Conservation (phyloP, 2,797 vertebrate genomes). For the Ibycter americanus region DNA sequence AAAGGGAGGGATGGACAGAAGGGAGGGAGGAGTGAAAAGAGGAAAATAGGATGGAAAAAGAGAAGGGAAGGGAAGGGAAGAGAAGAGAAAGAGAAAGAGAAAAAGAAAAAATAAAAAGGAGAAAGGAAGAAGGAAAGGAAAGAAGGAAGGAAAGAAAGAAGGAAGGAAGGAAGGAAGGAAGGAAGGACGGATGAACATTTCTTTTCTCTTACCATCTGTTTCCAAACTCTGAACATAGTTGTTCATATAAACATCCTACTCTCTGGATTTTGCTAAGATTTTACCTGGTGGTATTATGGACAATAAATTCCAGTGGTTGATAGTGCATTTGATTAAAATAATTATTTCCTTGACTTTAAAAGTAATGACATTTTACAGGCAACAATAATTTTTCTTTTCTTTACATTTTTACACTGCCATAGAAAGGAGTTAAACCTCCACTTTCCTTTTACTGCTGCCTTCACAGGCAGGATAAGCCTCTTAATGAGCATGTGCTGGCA, state of each 20-base stretch:
- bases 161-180: not conserved
- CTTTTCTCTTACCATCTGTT: not conserved
- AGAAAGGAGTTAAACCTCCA: not conserved
- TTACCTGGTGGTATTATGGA: not conserved
- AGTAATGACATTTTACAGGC: not conserved
- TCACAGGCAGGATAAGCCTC: not conserved
- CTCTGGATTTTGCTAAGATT: not conserved
- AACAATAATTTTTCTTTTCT: not conserved
- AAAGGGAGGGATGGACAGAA: not conserved
- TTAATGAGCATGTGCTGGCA: not conserved
- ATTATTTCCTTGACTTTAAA: not conserved
- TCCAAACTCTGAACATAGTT: not conserved
- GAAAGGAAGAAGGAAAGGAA: not conserved
- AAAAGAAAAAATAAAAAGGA: too few relatives aligned
- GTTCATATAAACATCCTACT: not conserved
- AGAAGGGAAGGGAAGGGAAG: too few relatives aligned
- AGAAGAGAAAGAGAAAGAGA: too few relatives aligned
- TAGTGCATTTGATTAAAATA: not conserved
- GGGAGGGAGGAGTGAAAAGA: not conserved
- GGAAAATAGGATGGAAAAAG: not conserved
- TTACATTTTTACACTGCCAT: not conserved
- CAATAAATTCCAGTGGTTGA: not conserved
- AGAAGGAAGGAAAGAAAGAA: fast-evolving
- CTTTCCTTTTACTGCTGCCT: not conserved
- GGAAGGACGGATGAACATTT: fast-evolving